Conservation (phyloP, 1,140 invertebrate genomes). For the Pseudomyrmex sp. region DNA sequence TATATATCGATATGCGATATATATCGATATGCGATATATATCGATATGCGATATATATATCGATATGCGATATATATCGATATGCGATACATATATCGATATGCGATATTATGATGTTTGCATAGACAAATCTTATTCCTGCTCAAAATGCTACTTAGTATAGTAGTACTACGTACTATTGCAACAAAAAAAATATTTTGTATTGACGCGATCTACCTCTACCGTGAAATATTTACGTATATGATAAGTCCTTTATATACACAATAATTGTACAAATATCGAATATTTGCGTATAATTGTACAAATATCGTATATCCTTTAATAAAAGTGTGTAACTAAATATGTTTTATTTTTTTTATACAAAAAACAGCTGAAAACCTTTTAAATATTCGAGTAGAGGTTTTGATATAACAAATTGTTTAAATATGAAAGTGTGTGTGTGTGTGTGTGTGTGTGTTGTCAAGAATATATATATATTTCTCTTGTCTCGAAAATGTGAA, state of each 20-base stretch:
- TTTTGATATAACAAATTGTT: not conserved
- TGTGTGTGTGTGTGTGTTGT: not conserved
- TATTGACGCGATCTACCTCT: too few relatives aligned
- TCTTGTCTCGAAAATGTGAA: slow-evolving; percentile 9
- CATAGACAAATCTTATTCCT: too few relatives aligned
- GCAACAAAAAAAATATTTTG: too few relatives aligned
- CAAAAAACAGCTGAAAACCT: not conserved
- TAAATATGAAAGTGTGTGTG: not conserved
- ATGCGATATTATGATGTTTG: too few relatives aligned
- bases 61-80: too few relatives aligned
- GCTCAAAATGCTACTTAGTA: too few relatives aligned
- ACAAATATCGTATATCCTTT: slow-evolving; percentile 43
- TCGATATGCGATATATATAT: too few relatives aligned
- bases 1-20: too few relatives aligned
- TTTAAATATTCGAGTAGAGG: not conserved
- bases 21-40: too few relatives aligned
- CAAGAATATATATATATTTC: not conserved
- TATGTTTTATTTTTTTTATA: not conserved
- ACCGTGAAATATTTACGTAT: not conserved
- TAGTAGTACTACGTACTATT: too few relatives aligned
- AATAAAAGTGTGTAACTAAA: slow-evolving; percentile 3
- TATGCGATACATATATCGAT: too few relatives aligned
- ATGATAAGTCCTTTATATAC: not conserved
- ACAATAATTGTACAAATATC: slow-evolving; percentile 39
- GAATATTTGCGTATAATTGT: too few relatives aligned